Evolutionary conservation across 1,140 invertebrate genomes (phyloP).

Genomic region (Drosophila bipectinata): DNA sequence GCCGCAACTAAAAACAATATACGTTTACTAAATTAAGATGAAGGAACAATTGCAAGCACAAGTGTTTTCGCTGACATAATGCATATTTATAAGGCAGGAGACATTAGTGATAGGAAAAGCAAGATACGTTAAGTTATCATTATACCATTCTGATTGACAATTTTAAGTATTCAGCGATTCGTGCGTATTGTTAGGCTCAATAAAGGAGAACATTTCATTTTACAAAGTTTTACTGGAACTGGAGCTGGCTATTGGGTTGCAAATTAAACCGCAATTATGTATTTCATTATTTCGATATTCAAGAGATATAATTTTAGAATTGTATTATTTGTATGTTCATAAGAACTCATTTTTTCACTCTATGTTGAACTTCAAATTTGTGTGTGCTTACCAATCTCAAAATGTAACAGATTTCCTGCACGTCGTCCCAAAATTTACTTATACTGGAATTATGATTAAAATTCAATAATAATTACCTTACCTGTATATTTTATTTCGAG

Average conservation of each 20-base stretch:
- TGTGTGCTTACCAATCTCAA: slow-evolving; percentile 23
- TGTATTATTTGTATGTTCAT: neutral
- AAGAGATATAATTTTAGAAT: slow-evolving; percentile 6
- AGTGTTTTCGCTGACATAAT: slow-evolving; percentile 38
- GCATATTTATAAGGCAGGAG: slow-evolving; percentile 28
- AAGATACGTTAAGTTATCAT: slow-evolving; percentile 47
- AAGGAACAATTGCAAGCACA: slow-evolving; percentile 39
- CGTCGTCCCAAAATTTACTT: slow-evolving; percentile 19
- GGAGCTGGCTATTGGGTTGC: slow-evolving; percentile 4
- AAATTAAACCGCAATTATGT: slow-evolving; percentile 7
- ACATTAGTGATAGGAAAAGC: slow-evolving; percentile 50
- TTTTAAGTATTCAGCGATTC: slow-evolving; percentile 44
- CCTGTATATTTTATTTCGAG: neutral
- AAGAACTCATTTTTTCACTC: neutral
- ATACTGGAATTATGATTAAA: slow-evolving; percentile 23
- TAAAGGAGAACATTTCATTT: slow-evolving; percentile 40
- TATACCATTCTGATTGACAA: slow-evolving; percentile 48
- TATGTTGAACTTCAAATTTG: slow-evolving; percentile 5
- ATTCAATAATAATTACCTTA: slow-evolving; percentile 11
- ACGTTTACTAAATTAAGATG: slow-evolving; percentile 89
- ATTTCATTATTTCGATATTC: slow-evolving; percentile 9
- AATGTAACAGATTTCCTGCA: slow-evolving; percentile 18
- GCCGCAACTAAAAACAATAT: slow-evolving; percentile 94
- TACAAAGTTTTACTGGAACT: slow-evolving; percentile 20
- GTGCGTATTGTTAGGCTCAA: slow-evolving; percentile 48